A percentile compares a stretch with the other conserved stretches of the same genome.
Conservation (phyloP, 2,888 invertebrate species). For the Macroteleia sp. region DNA sequence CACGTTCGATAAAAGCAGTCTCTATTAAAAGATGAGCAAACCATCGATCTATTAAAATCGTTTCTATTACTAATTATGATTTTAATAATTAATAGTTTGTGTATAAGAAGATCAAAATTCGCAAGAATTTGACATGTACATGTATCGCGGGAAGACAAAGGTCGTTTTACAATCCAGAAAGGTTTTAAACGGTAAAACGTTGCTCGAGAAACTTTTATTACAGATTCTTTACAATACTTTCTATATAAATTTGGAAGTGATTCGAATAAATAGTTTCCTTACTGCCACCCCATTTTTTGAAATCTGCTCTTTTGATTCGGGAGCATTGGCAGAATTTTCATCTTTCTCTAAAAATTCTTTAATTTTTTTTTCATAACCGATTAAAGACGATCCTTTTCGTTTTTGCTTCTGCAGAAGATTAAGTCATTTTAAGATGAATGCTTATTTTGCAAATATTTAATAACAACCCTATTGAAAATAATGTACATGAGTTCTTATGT, state of each 20-base stretch:
- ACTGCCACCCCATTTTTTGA: slow-evolving; percentile 21
- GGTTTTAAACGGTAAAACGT: slow-evolving; percentile 45
- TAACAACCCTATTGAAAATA: no score
- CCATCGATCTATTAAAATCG: slow-evolving; percentile 26
- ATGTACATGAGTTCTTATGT: no score
- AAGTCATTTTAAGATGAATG: slow-evolving; percentile 3
- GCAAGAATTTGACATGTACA: slow-evolving; percentile 23
- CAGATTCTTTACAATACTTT: slow-evolving; percentile 30
- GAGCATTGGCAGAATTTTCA: slow-evolving; percentile 34
- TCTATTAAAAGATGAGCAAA: slow-evolving; percentile 4
- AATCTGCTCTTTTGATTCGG: slow-evolving; percentile 38
- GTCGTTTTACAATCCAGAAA: slow-evolving; percentile 48
- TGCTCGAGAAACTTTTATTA: slow-evolving; percentile 36
- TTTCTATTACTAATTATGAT: slow-evolving; percentile 3
- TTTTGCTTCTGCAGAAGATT: slow-evolving; percentile 9
- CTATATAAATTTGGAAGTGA: slow-evolving; percentile 39
- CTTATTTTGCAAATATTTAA: slow-evolving; percentile 13
- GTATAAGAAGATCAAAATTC: slow-evolving; percentile 35
- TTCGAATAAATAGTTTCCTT: slow-evolving; percentile 49
- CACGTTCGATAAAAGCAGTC: slow-evolving; percentile 26
- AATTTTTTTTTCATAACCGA: slow-evolving; percentile 10
- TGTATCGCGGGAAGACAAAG: slow-evolving; percentile 44
- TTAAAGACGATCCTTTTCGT: background rate
- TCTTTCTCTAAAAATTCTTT: slow-evolving; percentile 19
- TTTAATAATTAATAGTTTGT: slow-evolving; percentile 26